A percentile compares a stretch with the other conserved stretches of the same genome.
These are phyloP conservation scores for Chironomus tentans DNA, from an alignment of 2,888 invertebrate genomes.

Conservation along the genomic window DNA sequence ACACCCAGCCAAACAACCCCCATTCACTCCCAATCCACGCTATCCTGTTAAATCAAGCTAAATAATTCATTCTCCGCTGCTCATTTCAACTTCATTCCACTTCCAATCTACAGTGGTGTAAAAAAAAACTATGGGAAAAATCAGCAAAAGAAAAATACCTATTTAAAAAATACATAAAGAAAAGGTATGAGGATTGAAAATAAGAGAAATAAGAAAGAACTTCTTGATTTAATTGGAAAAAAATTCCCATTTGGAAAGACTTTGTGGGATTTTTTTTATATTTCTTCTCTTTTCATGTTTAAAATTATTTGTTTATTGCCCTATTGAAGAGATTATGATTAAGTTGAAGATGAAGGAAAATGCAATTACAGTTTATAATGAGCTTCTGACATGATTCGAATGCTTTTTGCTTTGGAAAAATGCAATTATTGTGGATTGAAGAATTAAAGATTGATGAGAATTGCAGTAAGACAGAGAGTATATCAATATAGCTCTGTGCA, in stretches of 20 bases:
- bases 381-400: too few species aligned
- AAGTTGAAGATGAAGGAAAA: background rate
- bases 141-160: background rate
- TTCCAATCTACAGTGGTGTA: background rate
- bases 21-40: too few species aligned
- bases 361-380: background rate
- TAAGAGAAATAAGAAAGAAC: background rate
- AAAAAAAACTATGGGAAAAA: background rate
- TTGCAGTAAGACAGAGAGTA: too few species aligned
- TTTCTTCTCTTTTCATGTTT: background rate
- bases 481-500: too few species aligned
- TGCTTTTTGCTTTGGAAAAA: too few species aligned
- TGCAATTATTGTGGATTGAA: too few species aligned
- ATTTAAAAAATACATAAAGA: background rate
- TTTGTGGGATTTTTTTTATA: background rate
- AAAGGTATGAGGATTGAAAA: background rate
- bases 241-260: background rate
- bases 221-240: slow-evolving; percentile 2
- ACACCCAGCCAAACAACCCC: too few species aligned
- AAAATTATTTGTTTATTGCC: too few species aligned
- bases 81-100: background rate
- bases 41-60: too few species aligned
- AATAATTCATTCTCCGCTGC: too few species aligned
- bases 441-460: too few species aligned
- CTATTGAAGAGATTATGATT: too few species aligned